Evolutionary conservation across 2,797 vertebrate species (phyloP), one percentile per base, ranked within the genome.

Genomic region (Australoheros facetus): DNA sequence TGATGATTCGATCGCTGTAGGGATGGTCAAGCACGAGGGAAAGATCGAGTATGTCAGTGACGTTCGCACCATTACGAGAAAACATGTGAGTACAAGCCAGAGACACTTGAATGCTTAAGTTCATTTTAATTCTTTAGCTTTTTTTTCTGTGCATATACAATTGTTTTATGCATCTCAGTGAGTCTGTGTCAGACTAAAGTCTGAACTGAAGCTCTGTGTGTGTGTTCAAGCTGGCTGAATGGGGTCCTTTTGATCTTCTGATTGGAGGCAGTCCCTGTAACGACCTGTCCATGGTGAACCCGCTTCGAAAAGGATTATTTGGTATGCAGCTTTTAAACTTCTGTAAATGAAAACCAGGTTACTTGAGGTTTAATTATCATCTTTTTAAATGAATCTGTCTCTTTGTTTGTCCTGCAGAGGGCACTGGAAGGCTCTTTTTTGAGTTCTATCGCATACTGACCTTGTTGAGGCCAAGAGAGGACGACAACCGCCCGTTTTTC

Each of bases 191-290:
- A 7, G 3, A 53, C 8, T 19, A 19, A n/a, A 16, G n/a, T 54
- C 32, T 62, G 2, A 56, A 53, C 45, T 66, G 13, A 14, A 26
- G 9, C 19, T 59, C 4, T 81, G 19, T 28, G 45, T 77, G 11
- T 86, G 69, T 79, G 54, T 86, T 93, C 1, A 79, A 99, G 98
- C 94, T 99, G 62, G 96, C 97, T 17, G 97, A 99, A 78, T 99
- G 98, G 98, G 98, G 98, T 12, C 98, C 98, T 0, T 99, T 99
- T 69, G 98, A 99, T 80, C 88, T 99, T 82, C 95, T 99, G 91
- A 99, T 99, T 1, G 98, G 98, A 66, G 97, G 97, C 37, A 99
- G 96, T 80, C 97, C 97, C 0, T 98, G 97, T 74, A 97, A 97
- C 0, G 97, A 99, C 16, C 94, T 98, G 11, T 97, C 97, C 26